These are phyloP conservation scores for Camptogramma bilineatum DNA, from an alignment of 2,888 invertebrate genomes.

Conservation along the genomic window DNA sequence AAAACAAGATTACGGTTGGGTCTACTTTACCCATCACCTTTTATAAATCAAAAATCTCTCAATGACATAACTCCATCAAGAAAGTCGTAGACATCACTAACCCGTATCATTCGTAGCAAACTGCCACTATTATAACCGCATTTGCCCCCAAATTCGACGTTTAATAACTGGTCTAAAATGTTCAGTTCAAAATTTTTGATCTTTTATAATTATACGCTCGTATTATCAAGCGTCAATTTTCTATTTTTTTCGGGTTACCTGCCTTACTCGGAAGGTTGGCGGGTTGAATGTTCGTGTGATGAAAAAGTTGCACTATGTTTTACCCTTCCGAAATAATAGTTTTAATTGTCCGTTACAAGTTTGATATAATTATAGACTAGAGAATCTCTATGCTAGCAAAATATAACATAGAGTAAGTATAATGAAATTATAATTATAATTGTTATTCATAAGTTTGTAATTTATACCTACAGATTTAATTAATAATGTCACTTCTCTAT, in stretches of 20 bases:
- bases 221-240: constrained; percentile 65
- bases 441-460: too few relatives aligned
- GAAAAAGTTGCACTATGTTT: constrained; percentile 64
- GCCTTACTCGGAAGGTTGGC: constrained; percentile 68
- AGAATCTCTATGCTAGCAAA: background rate
- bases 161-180: constrained; percentile 76
- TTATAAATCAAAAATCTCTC: constrained; percentile 4
- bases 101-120: constrained; percentile 68
- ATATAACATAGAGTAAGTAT: background rate
- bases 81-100: constrained; percentile 52
- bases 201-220: constrained; percentile 81
- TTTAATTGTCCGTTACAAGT: constrained; percentile 59
- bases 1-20: too few relatives aligned
- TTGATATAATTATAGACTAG: constrained; percentile 32
- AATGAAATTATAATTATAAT: too few relatives aligned
- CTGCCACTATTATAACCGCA: constrained; percentile 79
- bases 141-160: constrained; percentile 73
- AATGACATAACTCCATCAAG: constrained; percentile 34
- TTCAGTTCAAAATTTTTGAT: constrained; percentile 68
- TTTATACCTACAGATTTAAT: too few relatives aligned
- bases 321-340: constrained; percentile 58
- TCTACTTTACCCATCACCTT: too few relatives aligned
- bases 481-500: too few relatives aligned
- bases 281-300: constrained; percentile 50
- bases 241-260: constrained; percentile 67